These are phyloP conservation scores for Buceros bicornis DNA, from an alignment of 2,797 vertebrate species.

Conservation along the genomic window DNA sequence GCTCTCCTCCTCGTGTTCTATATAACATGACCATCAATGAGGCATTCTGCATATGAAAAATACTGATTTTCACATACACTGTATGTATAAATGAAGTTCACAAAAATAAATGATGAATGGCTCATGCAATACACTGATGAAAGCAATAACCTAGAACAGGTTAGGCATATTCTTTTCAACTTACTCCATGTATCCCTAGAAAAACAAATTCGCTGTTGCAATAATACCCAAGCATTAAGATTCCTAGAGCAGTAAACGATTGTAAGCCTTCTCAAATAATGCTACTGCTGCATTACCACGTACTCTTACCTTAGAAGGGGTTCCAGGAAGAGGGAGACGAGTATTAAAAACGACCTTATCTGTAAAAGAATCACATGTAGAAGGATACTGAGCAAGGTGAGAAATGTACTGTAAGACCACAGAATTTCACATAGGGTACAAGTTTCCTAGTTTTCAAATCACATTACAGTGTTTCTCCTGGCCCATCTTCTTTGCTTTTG, in stretches of 20 bases:
- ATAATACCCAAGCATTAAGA: background rate
- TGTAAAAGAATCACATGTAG: constrained; percentile 39
- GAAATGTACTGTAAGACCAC: background rate
- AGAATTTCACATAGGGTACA: background rate
- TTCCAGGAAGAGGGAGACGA: constrained; percentile 12
- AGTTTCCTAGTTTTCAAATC: background rate
- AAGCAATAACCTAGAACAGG: background rate
- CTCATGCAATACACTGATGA: background rate
- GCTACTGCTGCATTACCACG: background rate
- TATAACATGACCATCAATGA: background rate
- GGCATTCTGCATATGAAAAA: background rate
- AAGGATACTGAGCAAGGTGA: background rate
- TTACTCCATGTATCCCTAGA: background rate
- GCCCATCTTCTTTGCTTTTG: background rate
- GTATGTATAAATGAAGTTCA: background rate
- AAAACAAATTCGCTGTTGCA: background rate
- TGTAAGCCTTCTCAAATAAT: background rate
- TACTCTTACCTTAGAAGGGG: constrained; percentile 70
- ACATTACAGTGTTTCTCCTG: background rate
- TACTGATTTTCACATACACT: background rate
- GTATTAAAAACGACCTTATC: constrained; percentile 48
- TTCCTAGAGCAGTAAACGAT: background rate
- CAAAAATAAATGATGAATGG: background rate
- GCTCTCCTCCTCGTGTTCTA: background rate
- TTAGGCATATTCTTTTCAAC: background rate